Evolutionary conservation across 2,888 invertebrate genomes (phyloP).

Genomic region (Disparrhopalites patrizii): DNA sequence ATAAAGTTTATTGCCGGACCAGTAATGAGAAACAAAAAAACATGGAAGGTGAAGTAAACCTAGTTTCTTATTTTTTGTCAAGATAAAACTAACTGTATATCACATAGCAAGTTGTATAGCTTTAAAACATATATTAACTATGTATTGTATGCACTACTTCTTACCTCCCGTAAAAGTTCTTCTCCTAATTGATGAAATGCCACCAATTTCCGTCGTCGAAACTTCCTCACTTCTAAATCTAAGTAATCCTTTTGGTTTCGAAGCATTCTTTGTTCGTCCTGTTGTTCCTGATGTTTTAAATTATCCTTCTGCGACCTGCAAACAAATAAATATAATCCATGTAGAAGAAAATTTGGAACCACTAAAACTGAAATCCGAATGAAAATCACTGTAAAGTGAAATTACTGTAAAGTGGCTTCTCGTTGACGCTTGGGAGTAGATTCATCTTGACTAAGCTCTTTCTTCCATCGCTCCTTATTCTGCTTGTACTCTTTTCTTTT

Average conservation of each 20-base stretch:
- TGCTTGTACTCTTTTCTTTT: constrained; percentile 93
- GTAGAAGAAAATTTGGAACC: no score
- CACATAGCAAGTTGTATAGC: no score
- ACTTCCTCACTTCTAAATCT: constrained; percentile 87
- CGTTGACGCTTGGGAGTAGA: constrained; percentile 85
- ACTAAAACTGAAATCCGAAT: no score
- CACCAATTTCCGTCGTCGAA: constrained; percentile 82
- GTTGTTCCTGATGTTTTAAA: constrained; percentile 83
- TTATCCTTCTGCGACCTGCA: constrained; percentile 80
- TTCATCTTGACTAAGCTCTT: constrained; percentile 85
- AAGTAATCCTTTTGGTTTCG: constrained; percentile 85
- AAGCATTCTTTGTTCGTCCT: constrained; percentile 81
- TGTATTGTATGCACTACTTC: constrained; percentile 38
- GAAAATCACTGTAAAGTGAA: constrained; percentile 35
- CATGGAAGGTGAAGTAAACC: no score
- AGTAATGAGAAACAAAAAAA: no score
- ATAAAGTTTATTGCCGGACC: no score
- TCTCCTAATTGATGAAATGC: constrained; percentile 83
- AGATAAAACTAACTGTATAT: no score
- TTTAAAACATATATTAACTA: no score
- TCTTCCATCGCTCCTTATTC: constrained; percentile 95
- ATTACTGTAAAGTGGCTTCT: constrained; percentile 80
- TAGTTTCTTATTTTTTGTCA: no score
- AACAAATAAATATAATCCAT: neutral
- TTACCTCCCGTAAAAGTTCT: constrained; percentile 81